A percentile compares a stretch with the other conserved stretches of the same genome.
Evolutionary conservation across 2,113 vertebrate genomes (phyloP).

Genomic region (Sminthopsis crassicaudata): DNA sequence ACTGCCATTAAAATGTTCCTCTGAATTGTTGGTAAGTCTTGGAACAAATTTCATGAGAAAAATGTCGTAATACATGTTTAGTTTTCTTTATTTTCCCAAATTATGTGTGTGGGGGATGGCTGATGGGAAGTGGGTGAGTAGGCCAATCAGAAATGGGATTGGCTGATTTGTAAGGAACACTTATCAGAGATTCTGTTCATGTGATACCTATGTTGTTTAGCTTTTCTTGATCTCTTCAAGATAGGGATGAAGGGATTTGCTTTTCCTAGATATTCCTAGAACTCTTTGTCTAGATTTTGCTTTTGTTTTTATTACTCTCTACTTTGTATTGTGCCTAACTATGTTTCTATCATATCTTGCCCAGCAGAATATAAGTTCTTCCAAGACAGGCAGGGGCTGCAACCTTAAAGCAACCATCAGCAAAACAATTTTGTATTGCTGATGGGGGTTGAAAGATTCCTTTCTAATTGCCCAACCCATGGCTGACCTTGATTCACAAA

Average conservation of each 20-base stretch:
- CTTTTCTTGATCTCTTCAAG: conserved; percentile 9
- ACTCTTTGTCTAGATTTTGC: conserved; percentile 45
- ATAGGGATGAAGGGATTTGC: background rate
- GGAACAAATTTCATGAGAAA: conserved; percentile 17
- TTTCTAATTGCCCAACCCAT: too few species aligned
- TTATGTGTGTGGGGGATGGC: too few species aligned
- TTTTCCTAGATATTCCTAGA: conserved; percentile 18
- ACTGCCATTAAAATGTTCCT: background rate
- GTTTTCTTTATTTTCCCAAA: background rate
- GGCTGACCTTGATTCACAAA: too few species aligned
- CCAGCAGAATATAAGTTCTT: conserved; percentile 29
- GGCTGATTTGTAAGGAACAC: background rate
- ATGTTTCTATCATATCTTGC: background rate
- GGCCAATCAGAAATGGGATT: background rate
- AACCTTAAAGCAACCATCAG: background rate
- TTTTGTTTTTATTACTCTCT: conserved; percentile 20
- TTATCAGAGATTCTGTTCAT: background rate
- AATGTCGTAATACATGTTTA: background rate
- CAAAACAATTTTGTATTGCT: background rate
- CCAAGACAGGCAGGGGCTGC: background rate
- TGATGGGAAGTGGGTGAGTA: too few species aligned
- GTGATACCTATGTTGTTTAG: background rate
- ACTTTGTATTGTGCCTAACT: background rate
- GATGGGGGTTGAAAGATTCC: too few species aligned
- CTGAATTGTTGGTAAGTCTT: background rate